phyloP scores from a whole-genome alignment of 2,113 vertebrate genomes.

The Hipposideros armiger region DNA sequence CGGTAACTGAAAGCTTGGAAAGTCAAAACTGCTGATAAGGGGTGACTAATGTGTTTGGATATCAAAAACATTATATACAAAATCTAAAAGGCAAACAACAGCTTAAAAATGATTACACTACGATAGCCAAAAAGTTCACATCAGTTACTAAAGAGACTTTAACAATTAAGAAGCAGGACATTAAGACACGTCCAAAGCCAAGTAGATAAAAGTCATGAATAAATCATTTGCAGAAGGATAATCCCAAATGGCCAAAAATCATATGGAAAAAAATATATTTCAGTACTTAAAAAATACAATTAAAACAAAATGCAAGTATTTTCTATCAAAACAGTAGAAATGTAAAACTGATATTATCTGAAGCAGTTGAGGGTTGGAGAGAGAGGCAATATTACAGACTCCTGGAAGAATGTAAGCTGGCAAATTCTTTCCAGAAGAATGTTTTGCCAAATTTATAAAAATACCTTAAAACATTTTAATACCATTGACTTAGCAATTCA shows the following conservation, averaged over 20 bases:
- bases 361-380: not conserved
- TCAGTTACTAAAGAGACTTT: not conserved
- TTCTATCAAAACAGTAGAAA: not conserved
- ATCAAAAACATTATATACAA: not conserved
- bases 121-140: not conserved
- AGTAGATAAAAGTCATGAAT: not conserved
- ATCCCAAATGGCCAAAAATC: not conserved
- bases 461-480: not conserved
- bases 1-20: not conserved
- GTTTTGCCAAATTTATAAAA: not conserved
- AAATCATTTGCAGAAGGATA: not conserved
- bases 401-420: not conserved
- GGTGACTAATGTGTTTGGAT: not conserved
- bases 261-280: not conserved
- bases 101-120: not conserved
- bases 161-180: constrained; percentile 1
- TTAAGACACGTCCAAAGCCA: not conserved
- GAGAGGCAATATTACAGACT: not conserved
- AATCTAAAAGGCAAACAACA: not conserved
- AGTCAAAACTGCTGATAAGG: not conserved
- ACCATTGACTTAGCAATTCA: not conserved
- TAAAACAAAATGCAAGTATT: not conserved
- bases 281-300: not conserved
- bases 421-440: not conserved
- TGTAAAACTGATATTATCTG: not conserved